Percentiles rank a stretch among this genome's conserved stretches.
Evolutionary conservation across 2,888 invertebrate species (phyloP).

Genomic region (Leptopilina drosophilae): DNA sequence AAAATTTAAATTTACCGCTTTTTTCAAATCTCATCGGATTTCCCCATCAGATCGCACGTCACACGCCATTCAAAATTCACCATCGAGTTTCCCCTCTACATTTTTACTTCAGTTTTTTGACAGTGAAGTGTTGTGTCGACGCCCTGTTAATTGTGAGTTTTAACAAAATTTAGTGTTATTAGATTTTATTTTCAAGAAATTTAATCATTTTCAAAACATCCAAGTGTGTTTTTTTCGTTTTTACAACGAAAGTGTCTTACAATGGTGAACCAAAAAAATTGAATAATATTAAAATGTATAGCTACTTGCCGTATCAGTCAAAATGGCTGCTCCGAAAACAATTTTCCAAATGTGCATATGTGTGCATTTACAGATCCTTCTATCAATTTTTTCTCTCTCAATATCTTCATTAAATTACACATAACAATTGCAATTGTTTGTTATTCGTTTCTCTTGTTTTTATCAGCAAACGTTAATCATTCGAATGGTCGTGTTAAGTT

Average conservation of each 20-base stretch:
- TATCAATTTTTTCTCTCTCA: conserved; percentile 25
- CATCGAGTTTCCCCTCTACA: not conserved
- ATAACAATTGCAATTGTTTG: conserved; percentile 31
- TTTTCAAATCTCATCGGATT: no score
- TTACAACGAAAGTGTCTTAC: conserved; percentile 26
- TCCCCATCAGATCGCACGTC: not conserved
- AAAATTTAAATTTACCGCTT: not conserved
- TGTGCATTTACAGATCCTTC: conserved; percentile 46
- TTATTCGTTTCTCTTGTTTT: conserved; percentile 34
- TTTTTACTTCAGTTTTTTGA: conserved; percentile 50
- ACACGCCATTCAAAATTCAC: not conserved
- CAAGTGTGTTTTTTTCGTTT: conserved; percentile 17
- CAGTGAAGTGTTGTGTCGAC: conserved; percentile 72
- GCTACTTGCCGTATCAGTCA: conserved; percentile 64
- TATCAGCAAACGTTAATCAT: not conserved
- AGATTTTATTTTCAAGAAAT: conserved; percentile 43
- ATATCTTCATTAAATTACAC: conserved; percentile 26
- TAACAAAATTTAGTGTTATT: conserved; percentile 60
- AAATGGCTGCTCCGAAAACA: conserved; percentile 73
- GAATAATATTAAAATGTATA: conserved; percentile 41
- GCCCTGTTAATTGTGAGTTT: conserved; percentile 73
- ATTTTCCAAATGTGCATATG: conserved; percentile 60
- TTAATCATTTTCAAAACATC: not conserved
- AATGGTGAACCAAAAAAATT: conserved; percentile 41
- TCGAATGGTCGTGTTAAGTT: not conserved